Conservation (phyloP, 2,797 vertebrate genomes). For the Gila robusta region DNA sequence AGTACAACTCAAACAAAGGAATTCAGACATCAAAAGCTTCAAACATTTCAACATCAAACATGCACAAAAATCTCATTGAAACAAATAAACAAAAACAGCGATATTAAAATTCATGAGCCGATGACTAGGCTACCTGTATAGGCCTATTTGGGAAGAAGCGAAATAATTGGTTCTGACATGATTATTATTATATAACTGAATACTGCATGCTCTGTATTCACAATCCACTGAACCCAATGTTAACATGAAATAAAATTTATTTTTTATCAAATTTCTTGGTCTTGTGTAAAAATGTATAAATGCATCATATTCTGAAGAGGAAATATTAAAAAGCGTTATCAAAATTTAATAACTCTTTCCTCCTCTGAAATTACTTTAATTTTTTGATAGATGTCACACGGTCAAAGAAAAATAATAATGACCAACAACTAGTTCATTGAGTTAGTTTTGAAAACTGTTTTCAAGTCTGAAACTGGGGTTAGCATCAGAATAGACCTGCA, state of each 20-base stretch:
- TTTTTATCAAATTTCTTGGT: not conserved
- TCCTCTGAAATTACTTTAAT: not conserved
- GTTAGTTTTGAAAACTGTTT: not conserved
- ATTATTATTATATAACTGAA: not conserved
- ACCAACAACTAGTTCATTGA: not conserved
- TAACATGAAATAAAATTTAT: no score
- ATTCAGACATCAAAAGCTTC: not conserved
- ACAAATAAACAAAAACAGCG: not conserved
- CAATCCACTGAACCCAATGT: not conserved
- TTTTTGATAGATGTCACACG: not conserved
- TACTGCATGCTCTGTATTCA: not conserved
- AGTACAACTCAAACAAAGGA: not conserved
- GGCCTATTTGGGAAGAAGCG: not conserved
- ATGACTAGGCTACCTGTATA: not conserved
- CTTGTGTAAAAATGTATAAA: not conserved
- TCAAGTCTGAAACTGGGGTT: not conserved
- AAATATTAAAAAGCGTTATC: not conserved
- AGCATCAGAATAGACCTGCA: not conserved
- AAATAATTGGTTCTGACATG: not conserved
- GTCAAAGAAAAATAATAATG: not conserved
- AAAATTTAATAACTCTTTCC: not conserved
- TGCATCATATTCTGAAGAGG: not conserved
- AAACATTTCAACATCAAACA: not conserved
- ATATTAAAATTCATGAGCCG: not conserved
- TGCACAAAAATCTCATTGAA: not conserved